Evolutionary conservation across 2,113 vertebrate genomes (phyloP).

Genomic region (Trichomycterus rosablanca): DNA sequence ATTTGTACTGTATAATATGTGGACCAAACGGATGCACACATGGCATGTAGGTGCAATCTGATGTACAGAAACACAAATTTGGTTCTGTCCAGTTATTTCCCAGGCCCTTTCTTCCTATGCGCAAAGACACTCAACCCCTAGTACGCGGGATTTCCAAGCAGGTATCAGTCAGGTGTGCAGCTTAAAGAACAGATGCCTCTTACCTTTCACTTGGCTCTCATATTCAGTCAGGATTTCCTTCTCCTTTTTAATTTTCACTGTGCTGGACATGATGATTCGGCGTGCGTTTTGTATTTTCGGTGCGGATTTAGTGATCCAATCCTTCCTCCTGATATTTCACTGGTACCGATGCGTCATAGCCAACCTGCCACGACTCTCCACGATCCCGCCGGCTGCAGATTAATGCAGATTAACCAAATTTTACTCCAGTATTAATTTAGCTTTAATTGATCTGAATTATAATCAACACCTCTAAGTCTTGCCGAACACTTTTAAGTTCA

Average conservation of each 20-base stretch:
- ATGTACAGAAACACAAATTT: no score
- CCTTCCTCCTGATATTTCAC: slow-evolving; percentile 30
- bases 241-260: slow-evolving; percentile 80
- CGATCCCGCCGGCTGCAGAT: no score
- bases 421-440: no score
- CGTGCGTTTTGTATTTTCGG: slow-evolving; percentile 7
- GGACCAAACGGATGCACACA: no score
- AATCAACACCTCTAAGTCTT: not conserved
- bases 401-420: no score
- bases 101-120: no score
- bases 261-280: slow-evolving; percentile 73
- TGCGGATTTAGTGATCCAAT: slow-evolving; percentile 28
- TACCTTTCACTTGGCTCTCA: slow-evolving; percentile 86
- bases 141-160: not conserved
- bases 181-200: slow-evolving; percentile 33
- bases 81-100: no score
- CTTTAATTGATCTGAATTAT: no score
- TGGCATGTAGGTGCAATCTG: no score
- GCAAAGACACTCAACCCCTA: not conserved
- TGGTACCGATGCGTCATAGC: slow-evolving; percentile 41
- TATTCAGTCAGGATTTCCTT: slow-evolving; percentile 86
- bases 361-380: slow-evolving; percentile 27
- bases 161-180: slow-evolving; percentile 38
- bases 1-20: no score
- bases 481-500: no score